phyloP scores from a whole-genome alignment of 2,888 invertebrate species.

The Galeopsomyia nigrocyanea region DNA sequence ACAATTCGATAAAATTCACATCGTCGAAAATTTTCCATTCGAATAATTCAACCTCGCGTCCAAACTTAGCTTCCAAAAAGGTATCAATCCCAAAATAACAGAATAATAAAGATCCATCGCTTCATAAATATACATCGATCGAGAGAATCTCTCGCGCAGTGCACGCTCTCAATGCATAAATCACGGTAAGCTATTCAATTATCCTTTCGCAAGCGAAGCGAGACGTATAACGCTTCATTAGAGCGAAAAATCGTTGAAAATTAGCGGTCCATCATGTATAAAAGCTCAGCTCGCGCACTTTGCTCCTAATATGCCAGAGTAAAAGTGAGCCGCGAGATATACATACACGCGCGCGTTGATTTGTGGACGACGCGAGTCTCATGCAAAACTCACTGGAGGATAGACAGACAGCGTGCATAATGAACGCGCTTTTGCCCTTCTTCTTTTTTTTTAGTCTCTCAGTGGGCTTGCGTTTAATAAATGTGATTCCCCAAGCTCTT shows the following conservation, averaged over 20 bases:
- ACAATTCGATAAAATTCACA: no score
- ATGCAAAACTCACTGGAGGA: neutral
- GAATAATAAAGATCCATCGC: no score
- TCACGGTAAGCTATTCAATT: slow-evolving; percentile 36
- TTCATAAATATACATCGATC: slow-evolving; percentile 41
- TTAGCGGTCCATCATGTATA: slow-evolving; percentile 1
- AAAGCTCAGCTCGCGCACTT: neutral
- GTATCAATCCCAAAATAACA: no score
- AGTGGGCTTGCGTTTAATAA: slow-evolving; percentile 11
- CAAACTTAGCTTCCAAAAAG: no score
- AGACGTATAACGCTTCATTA: slow-evolving; percentile 32
- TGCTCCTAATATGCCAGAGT: slow-evolving; percentile 4
- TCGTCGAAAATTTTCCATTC: no score
- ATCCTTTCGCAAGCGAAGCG: slow-evolving; percentile 1
- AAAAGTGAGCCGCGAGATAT: no score
- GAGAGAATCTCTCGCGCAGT: slow-evolving; percentile 4
- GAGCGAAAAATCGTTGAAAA: slow-evolving; percentile 26
- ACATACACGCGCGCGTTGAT: slow-evolving; percentile 3
- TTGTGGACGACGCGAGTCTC: neutral
- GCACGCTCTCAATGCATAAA: slow-evolving; percentile 37
- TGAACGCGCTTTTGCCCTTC: neutral
- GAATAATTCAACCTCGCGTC: no score
- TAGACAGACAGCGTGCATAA: neutral
- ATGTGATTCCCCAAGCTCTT: slow-evolving; percentile 18
- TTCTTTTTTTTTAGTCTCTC: neutral